phyloP scores from a whole-genome alignment of 1,140 invertebrate genomes.

The Cherax destructor region DNA sequence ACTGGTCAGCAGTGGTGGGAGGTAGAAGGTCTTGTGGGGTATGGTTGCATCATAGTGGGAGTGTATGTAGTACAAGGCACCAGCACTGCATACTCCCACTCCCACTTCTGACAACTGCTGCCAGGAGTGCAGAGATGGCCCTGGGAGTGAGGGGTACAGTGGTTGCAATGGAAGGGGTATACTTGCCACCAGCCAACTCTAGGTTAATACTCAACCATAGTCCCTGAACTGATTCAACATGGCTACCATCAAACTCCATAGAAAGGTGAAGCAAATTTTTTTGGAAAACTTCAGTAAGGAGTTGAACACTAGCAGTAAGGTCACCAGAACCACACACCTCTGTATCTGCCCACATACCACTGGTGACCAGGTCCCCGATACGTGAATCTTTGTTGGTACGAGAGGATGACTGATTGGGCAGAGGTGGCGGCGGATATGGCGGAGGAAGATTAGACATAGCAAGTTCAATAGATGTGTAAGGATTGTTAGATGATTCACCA shows the following conservation, averaged over 20 bases:
- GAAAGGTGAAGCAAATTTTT: conserved; percentile 61
- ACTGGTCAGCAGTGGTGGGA: conserved; percentile 67
- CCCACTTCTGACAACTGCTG: conserved; percentile 71
- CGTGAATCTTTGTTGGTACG: conserved; percentile 55
- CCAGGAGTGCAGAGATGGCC: conserved; percentile 72
- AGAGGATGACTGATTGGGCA: conserved; percentile 27
- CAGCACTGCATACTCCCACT: conserved; percentile 70
- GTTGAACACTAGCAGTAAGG: conserved; percentile 53
- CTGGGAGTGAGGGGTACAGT: conserved; percentile 71
- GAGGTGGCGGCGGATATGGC: conserved; percentile 31
- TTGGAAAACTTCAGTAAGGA: conserved; percentile 65
- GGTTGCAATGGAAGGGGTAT: conserved; percentile 71
- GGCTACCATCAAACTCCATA: conserved; percentile 66
- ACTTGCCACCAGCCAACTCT: conserved; percentile 70
- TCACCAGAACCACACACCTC: conserved; percentile 63
- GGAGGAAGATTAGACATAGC: conserved; percentile 53
- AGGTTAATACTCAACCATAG: conserved; percentile 73
- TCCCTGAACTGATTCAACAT: conserved; percentile 72
- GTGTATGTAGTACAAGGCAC: conserved; percentile 68
- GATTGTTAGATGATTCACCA: conserved; percentile 24
- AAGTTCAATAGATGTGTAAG: conserved; percentile 39
- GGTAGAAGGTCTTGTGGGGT: conserved; percentile 45
- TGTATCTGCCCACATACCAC: conserved; percentile 51
- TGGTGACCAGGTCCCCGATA: conserved; percentile 48
- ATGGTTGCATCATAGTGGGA: conserved; percentile 66